phyloP scores from a whole-genome alignment of 2,888 invertebrate genomes.

The Luperina nickerlii region DNA sequence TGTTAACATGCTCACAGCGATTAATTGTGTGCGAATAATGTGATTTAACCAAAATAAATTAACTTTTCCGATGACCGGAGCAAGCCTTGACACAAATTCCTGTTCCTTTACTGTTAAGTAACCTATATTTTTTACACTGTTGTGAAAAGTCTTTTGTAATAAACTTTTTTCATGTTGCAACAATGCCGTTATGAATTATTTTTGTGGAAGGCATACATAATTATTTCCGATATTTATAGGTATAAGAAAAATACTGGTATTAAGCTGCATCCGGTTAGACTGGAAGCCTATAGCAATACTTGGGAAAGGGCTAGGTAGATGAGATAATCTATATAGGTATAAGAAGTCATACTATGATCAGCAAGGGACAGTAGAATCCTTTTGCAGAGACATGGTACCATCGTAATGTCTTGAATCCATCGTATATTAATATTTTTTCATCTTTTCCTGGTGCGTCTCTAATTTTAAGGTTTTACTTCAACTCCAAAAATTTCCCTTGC shows the following conservation, averaged over 20 bases:
- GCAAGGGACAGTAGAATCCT: background rate
- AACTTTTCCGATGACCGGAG: constrained; percentile 38
- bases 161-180: background rate
- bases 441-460: background rate
- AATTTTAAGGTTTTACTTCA: background rate
- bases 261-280: no score
- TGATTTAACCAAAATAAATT: constrained; percentile 51
- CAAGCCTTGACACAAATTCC: constrained; percentile 54
- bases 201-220: background rate
- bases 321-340: background rate
- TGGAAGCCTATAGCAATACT: no score
- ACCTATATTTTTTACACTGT: constrained; percentile 8
- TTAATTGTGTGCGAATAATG: constrained; percentile 46
- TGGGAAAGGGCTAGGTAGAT: no score
- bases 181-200: background rate
- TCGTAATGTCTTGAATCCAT: background rate
- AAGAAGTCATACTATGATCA: background rate
- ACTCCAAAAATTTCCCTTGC: background rate
- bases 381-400: background rate
- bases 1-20: constrained; percentile 22
- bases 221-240: background rate
- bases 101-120: background rate
- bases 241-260: background rate
- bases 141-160: constrained; percentile 4
- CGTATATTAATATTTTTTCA: background rate